These are phyloP conservation scores for Phylloscopus trochilus DNA, from an alignment of 2,113 vertebrate genomes.

Conservation along the genomic window DNA sequence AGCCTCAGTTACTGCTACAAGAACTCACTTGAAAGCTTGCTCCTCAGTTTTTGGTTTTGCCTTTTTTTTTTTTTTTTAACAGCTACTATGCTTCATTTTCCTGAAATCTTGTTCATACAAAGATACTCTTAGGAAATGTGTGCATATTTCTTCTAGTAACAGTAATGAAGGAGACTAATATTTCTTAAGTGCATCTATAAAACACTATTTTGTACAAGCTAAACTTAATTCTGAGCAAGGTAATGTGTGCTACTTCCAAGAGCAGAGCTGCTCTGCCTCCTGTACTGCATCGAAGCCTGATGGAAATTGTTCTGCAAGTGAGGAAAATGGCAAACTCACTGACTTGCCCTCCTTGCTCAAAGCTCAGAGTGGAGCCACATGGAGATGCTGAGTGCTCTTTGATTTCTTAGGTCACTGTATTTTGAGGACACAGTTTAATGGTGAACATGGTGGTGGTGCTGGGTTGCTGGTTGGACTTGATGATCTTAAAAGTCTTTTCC, in stretches of 20 bases:
- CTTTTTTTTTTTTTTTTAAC: neutral
- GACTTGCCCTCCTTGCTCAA: neutral
- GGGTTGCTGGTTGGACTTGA: neutral
- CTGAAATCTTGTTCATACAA: neutral
- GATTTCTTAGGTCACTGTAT: neutral
- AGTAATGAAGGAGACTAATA: neutral
- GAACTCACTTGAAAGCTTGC: neutral
- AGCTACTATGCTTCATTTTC: neutral
- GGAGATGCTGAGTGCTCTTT: neutral
- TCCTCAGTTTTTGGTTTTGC: neutral
- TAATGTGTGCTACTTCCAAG: neutral
- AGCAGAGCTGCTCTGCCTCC: neutral
- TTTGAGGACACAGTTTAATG: neutral
- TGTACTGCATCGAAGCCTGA: neutral
- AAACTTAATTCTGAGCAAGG: neutral
- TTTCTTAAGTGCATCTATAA: neutral
- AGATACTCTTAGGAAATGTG: neutral
- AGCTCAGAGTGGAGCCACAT: neutral
- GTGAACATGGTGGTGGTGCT: neutral
- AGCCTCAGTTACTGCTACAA: neutral
- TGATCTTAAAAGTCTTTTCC: neutral
- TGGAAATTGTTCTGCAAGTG: neutral
- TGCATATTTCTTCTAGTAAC: neutral
- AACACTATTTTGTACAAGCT: neutral
- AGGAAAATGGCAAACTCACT: neutral